Base-by-base conservation (phyloP, 1,140 invertebrate species). In the Drosophila varians region DNA sequence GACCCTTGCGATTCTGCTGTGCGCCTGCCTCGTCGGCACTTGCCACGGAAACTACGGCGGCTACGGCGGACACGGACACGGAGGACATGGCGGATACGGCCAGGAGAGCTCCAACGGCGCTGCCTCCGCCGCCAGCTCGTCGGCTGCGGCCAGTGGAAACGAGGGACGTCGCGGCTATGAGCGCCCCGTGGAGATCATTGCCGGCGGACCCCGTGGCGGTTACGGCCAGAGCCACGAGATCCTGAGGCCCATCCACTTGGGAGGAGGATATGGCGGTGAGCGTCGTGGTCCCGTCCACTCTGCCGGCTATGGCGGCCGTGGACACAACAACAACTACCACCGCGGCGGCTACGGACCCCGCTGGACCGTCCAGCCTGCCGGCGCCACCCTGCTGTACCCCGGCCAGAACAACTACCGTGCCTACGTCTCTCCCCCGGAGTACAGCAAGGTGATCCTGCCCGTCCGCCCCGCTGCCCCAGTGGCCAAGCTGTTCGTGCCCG, bases 371-470 rank as follows among this genome's bases (percentile, higher is more conserved):
- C 77, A 88, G 74, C 74, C 84, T n/a, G 83, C 84, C 42, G 77
- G 78, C 46, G 83, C 84, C 48, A 73, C 83, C 18, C 69, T 88
- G 9, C 53, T 88, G 34, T 78, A 88, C 19, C 84, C 84, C 61
- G 78, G 83, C 38, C 77, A 75, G 66, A 82, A 82, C 77, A 72
- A 57, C 66, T 88, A 88, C 64, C 71, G 60, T 6, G 75, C 74
- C 9, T 78, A 69, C 31, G 52, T 60, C 9, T 82, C 83, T 9
- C 74, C 83, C 4, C 57, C 62, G 6, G 83, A 83, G 71, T 78
- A 82, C 83, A 78, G 71, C 74, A 83, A 88, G 74, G 84, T 88
- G 34, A 5, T 83, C 2, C 71, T 88, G 70, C 83, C 83, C 61
- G 28, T 88, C 25, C 74, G 74, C 12, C 51, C 78, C 23, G 78